A percentile compares a stretch with the other conserved stretches of the same genome.
phyloP scores from a whole-genome alignment of 1,140 invertebrate genomes.

The Psix sp. region DNA sequence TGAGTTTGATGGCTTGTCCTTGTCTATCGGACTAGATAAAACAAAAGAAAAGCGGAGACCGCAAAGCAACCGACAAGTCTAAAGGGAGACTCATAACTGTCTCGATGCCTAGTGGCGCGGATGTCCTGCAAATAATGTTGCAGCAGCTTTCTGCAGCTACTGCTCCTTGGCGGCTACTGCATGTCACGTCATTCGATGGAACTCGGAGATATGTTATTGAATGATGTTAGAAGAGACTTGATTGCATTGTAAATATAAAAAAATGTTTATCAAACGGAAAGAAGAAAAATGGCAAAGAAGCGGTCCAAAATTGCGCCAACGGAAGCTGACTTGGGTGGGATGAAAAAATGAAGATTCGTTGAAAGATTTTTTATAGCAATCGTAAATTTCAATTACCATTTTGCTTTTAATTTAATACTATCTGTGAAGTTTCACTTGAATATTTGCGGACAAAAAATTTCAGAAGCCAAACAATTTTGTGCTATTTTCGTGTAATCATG shows the following conservation, averaged over 20 bases:
- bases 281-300: too few species aligned
- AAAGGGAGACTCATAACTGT: constrained; percentile 69
- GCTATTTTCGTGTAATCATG: constrained; percentile 27
- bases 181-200: constrained; percentile 15
- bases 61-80: constrained; percentile 62
- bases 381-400: constrained; percentile 3
- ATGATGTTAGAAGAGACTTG: background rate
- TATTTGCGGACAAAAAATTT: constrained; percentile 4
- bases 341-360: too few species aligned
- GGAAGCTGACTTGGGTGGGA: too few species aligned
- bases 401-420: background rate
- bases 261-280: too few species aligned
- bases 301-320: too few species aligned
- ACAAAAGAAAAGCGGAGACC: constrained; percentile 58
- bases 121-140: constrained; percentile 65
- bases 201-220: background rate
- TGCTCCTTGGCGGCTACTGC: constrained; percentile 3
- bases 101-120: constrained; percentile 69
- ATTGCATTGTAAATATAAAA: too few species aligned
- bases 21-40: constrained; percentile 42
- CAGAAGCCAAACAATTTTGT: constrained; percentile 41
- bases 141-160: constrained; percentile 15
- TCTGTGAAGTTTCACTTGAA: constrained; percentile 1
- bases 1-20: constrained; percentile 12
- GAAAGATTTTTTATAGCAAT: too few species aligned